A percentile compares a stretch with the other conserved stretches of the same genome.
phyloP scores from a whole-genome alignment of 2,113 vertebrate species.

The Epinephelus fuscoguttatus region DNA sequence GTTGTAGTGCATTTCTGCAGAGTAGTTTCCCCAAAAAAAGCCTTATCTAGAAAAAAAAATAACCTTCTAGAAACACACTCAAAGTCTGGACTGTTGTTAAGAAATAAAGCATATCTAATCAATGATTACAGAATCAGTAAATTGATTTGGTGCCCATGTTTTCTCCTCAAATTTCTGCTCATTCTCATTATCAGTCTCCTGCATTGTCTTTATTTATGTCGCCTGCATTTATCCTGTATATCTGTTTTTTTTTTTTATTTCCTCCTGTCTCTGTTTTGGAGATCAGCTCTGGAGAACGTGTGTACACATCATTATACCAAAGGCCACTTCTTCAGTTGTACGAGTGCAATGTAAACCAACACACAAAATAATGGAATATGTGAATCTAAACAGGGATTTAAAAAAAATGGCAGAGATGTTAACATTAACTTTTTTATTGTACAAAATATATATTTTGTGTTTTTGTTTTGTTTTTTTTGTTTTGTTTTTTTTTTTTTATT shows the following conservation, averaged over 20 bases:
- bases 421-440: slow-evolving; percentile 90
- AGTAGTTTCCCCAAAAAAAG: slow-evolving; percentile 32
- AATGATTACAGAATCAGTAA: slow-evolving; percentile 6
- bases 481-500: slow-evolving; percentile 82
- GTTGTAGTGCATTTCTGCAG: slow-evolving; percentile 39
- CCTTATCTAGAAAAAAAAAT: slow-evolving; percentile 27
- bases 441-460: slow-evolving; percentile 95
- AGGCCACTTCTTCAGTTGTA: slow-evolving; percentile 86
- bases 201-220: slow-evolving; percentile 56
- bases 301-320: slow-evolving; percentile 84
- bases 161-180: slow-evolving; percentile 15
- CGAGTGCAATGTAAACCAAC: slow-evolving; percentile 86
- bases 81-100: not conserved
- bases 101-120: slow-evolving; percentile 14
- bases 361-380: slow-evolving; percentile 80
- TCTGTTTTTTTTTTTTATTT: slow-evolving; percentile 56
- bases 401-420: slow-evolving; percentile 83
- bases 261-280: slow-evolving; percentile 67
- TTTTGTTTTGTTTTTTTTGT: slow-evolving; percentile 55
- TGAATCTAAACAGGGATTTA: slow-evolving; percentile 86
- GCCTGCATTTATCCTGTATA: slow-evolving; percentile 64
- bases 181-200: slow-evolving; percentile 33
- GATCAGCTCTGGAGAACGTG: slow-evolving; percentile 73
- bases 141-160: slow-evolving; percentile 14
- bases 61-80: slow-evolving; percentile 24